Base-by-base conservation (phyloP, 2,888 invertebrate genomes). In the Trissoscelio sp. region DNA sequence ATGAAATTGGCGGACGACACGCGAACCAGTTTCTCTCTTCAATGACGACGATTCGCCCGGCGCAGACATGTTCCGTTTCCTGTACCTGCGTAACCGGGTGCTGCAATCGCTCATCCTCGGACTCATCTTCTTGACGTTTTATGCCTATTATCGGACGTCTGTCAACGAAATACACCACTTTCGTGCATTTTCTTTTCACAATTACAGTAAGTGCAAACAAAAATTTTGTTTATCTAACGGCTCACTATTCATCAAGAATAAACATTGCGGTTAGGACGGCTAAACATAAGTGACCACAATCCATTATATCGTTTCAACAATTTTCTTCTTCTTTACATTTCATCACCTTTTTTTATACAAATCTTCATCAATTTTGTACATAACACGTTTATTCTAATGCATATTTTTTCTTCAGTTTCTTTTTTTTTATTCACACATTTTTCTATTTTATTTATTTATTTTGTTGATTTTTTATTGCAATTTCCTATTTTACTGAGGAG, bases 91-190 rank as follows among this genome's bases (percentile, higher is more conserved):
- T 64, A 91, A 87, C 84, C 88, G 89, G 75, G 79, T 87, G 78
- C 83, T 89, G 48, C 89, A 89, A 83, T 87, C 83, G 66, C 88
- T 90, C 60, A 87, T 91, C 79, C 81, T 91, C 46, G 89, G 87
- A 79, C 85, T 91, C 42, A 81, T 91, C 34, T 85, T 86, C 18
- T 85, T 91, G 28, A 90, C 90, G 18, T 87, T 90, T 55, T 90
- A 89, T 67, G 88, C 89, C 2, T 91, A 90, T 75, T 90, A 90
- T 77, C 88, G 89, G 34, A 89, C 88, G 9, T 87, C 89, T 4
- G 79, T 86, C 74, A 87, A 88, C 60, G 62, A 78, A 31, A 37
- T 18, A 6, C 77, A 78, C 9, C 60, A 57, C 31, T 86, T 64
- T 46, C 73, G 46, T 39, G 22, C 60, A 2, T 67, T 73, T 51